A percentile compares a stretch with the other conserved stretches of the same genome.
These are phyloP conservation scores for Anolis sagrei DNA, from an alignment of 2,113 vertebrate species.

Conservation along the genomic window DNA sequence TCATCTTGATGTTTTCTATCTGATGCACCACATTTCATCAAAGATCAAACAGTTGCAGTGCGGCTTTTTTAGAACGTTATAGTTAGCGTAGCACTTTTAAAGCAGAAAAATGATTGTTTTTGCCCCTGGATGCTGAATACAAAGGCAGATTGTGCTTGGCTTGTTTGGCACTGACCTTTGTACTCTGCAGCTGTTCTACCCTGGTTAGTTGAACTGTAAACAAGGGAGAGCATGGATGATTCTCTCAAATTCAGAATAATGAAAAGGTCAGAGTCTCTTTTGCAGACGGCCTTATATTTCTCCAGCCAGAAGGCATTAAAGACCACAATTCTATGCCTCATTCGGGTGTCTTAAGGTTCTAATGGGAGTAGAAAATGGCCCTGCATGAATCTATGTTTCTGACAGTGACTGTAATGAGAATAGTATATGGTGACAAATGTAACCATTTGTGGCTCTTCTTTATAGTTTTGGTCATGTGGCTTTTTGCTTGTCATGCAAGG, in stretches of 20 bases:
- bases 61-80: neutral
- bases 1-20: neutral
- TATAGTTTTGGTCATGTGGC: neutral
- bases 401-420: conserved; percentile 29
- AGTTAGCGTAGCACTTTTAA: neutral
- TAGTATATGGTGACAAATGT: conserved; percentile 34
- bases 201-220: conserved; percentile 20
- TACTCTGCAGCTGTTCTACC: conserved; percentile 3
- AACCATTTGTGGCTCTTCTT: conserved; percentile 4
- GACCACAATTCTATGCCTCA: neutral
- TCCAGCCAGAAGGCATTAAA: neutral
- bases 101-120: neutral
- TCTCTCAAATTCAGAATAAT: conserved; percentile 13
- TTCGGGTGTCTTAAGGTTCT: conserved; percentile 11
- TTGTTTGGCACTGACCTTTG: conserved; percentile 10
- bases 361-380: conserved; percentile 13
- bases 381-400: conserved; percentile 13
- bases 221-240: conserved; percentile 19
- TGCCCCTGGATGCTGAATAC: neutral
- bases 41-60: neutral
- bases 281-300: conserved; percentile 10
- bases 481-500: neutral
- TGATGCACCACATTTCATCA: neutral
- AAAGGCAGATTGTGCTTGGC: neutral
- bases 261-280: conserved; percentile 24